A percentile compares a stretch with the other conserved stretches of the same genome.
Evolutionary conservation across 2,888 invertebrate species (phyloP).

Genomic region (Spisula solida): DNA sequence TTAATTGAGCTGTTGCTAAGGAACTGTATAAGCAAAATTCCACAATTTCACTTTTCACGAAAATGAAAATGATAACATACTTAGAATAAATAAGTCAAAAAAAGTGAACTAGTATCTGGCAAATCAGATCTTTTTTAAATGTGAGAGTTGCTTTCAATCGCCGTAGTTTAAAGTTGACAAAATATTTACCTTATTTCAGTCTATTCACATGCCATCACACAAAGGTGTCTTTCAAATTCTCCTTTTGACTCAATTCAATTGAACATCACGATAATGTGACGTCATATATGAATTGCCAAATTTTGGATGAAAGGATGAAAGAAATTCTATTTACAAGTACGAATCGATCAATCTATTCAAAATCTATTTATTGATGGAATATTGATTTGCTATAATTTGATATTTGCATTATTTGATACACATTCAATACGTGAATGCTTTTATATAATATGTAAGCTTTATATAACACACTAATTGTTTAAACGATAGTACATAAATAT

Average conservation of each 20-base stretch:
- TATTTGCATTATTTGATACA: not conserved
- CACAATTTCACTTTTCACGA: not conserved
- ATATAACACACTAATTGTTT: too few relatives aligned
- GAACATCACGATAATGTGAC: conserved; percentile 9
- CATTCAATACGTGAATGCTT: not conserved
- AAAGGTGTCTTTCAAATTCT: not conserved
- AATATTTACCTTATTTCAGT: not conserved
- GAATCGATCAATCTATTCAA: conserved; percentile 17
- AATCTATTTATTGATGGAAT: not conserved
- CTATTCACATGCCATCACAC: not conserved
- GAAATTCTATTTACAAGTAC: not conserved
- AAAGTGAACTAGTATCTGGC: not conserved
- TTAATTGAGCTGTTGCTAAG: too few relatives aligned
- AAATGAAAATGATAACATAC: too few relatives aligned
- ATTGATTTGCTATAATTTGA: not conserved
- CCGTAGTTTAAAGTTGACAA: not conserved
- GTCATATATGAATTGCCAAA: not conserved
- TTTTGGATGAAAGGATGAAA: not conserved
- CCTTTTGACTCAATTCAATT: conserved; percentile 5
- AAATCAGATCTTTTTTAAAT: not conserved
- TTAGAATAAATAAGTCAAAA: not conserved
- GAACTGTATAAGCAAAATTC: too few relatives aligned
- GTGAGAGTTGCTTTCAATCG: not conserved
- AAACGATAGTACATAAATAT: too few relatives aligned
- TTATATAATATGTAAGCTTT: not conserved